Percentiles rank a stretch among this genome's conserved stretches.
Evolutionary conservation across 2,888 invertebrate genomes (phyloP).

Genomic region (Diploptera punctata): DNA sequence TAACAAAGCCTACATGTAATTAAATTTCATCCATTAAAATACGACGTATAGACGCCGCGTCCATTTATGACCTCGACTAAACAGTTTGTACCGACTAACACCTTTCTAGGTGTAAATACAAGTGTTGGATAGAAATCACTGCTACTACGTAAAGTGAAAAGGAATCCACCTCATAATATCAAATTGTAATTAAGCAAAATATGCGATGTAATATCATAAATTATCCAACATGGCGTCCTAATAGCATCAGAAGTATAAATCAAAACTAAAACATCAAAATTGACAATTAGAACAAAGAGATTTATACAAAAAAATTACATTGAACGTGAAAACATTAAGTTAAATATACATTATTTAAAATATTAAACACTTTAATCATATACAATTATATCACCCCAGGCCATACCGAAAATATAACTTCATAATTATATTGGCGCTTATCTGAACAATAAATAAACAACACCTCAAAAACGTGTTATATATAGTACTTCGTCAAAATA

Average conservation of each 20-base stretch:
- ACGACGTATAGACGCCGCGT: slow-evolving; percentile 31
- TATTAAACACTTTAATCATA: too few relatives aligned
- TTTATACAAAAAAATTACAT: too few relatives aligned
- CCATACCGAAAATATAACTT: too few relatives aligned
- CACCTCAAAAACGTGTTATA: too few relatives aligned
- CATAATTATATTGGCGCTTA: too few relatives aligned
- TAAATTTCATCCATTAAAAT: not conserved
- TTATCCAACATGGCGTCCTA: slow-evolving; percentile 31
- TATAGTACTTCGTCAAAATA: too few relatives aligned
- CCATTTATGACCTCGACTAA: slow-evolving; percentile 28
- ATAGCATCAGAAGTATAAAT: slow-evolving; percentile 14
- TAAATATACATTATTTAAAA: too few relatives aligned
- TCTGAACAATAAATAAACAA: too few relatives aligned
- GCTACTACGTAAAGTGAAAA: not conserved
- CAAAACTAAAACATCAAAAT: slow-evolving; percentile 16
- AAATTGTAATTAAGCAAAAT: not conserved
- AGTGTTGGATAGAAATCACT: not conserved
- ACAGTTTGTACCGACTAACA: not conserved
- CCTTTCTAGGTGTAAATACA: not conserved
- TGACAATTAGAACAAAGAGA: too few relatives aligned
- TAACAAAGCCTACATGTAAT: not conserved
- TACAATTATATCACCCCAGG: too few relatives aligned
- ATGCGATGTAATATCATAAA: not conserved
- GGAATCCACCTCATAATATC: not conserved
- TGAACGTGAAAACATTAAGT: too few relatives aligned